Percentiles rank a stretch among this genome's conserved stretches.
These are phyloP conservation scores for Melipona quadrifasciata DNA, from an alignment of 1,140 invertebrate species.

Conservation along the genomic window DNA sequence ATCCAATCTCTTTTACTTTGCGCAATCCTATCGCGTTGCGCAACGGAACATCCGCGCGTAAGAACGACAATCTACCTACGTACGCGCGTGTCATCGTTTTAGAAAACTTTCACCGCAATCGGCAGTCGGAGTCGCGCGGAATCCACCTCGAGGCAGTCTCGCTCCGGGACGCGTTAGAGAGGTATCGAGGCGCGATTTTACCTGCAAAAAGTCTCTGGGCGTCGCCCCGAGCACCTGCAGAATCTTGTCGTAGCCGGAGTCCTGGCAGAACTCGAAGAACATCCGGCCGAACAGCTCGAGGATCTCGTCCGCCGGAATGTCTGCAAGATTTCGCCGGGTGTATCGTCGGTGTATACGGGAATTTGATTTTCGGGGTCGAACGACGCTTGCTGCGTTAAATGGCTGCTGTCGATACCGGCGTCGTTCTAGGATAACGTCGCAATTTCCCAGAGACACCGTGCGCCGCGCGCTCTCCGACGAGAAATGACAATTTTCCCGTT, in stretches of 20 bases:
- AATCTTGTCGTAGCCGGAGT: constrained; percentile 96
- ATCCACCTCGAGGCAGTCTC: neutral
- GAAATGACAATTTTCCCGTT: neutral
- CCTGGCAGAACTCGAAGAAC: constrained; percentile 97
- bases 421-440: neutral
- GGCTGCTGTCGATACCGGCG: neutral
- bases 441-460: neutral
- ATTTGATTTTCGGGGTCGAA: neutral
- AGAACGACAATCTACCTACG: constrained; percentile 5
- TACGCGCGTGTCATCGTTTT: constrained; percentile 29
- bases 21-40: neutral
- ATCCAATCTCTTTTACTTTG: neutral
- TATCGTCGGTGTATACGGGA: neutral
- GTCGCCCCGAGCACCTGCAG: constrained; percentile 96
- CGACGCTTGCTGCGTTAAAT: neutral
- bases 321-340: constrained; percentile 81
- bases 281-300: constrained; percentile 96
- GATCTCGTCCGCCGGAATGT: constrained; percentile 94
- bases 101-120: constrained; percentile 32
- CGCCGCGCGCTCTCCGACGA: too few relatives aligned
- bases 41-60: neutral
- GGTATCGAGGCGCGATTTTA: constrained; percentile 73
- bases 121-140: constrained; percentile 3
- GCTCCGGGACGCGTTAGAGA: neutral
- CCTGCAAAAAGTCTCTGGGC: constrained; percentile 94